Percentiles rank a stretch among this genome's conserved stretches.
phyloP scores from a whole-genome alignment of 2,113 vertebrate species.

The Fregata magnificens region DNA sequence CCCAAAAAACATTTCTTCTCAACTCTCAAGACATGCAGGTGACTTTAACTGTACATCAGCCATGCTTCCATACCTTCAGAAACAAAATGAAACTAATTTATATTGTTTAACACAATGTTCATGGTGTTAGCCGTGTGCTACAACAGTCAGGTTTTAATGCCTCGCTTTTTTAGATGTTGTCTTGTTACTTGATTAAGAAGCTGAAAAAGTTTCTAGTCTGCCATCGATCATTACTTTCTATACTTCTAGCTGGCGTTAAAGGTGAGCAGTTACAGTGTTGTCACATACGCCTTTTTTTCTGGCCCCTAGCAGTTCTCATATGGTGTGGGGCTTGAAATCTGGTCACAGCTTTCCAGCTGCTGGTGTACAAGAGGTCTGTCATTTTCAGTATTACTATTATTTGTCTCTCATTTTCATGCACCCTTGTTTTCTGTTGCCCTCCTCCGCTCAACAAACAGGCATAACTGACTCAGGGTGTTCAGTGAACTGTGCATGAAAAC shows the following conservation, averaged over 20 bases:
- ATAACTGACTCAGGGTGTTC: not conserved
- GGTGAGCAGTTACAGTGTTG: not conserved
- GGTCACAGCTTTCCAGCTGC: not conserved
- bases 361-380: not conserved
- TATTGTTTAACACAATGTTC: not conserved
- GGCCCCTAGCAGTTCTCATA: not conserved
- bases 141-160: not conserved
- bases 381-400: not conserved
- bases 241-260: not conserved
- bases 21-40: fast-evolving
- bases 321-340: not conserved
- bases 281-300: not conserved
- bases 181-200: not conserved
- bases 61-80: not conserved
- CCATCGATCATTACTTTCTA: not conserved
- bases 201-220: not conserved
- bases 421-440: not conserved
- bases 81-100: not conserved
- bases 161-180: not conserved
- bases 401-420: not conserved
- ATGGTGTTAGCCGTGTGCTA: not conserved
- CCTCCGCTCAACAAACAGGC: not conserved
- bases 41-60: not conserved
- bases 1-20: not conserved
- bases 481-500: not conserved